Percentiles rank a stretch among this genome's conserved stretches.
These are phyloP conservation scores for Aphodius granarius DNA, from an alignment of 2,888 invertebrate species.

Conservation along the genomic window DNA sequence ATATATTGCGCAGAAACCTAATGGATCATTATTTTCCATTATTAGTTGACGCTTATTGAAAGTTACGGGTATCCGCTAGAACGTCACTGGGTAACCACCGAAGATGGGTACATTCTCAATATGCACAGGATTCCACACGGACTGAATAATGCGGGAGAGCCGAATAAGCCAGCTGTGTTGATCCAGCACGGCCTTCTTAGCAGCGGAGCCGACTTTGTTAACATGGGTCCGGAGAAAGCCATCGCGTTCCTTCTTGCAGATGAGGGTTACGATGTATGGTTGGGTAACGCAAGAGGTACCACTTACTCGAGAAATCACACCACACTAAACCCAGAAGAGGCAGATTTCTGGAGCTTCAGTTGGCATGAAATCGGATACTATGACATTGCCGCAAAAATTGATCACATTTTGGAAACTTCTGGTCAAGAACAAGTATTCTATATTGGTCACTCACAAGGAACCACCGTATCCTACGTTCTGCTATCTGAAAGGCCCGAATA, in stretches of 20 bases:
- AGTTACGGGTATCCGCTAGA: constrained; percentile 64
- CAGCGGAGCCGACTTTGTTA: constrained; percentile 73
- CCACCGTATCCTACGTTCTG: constrained; percentile 65
- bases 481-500: constrained; percentile 61
- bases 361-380: constrained; percentile 73
- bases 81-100: constrained; percentile 63
- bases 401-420: constrained; percentile 63
- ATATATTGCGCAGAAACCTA: neutral
- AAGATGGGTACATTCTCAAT: constrained; percentile 76
- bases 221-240: constrained; percentile 63
- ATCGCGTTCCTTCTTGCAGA: constrained; percentile 53
- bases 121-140: constrained; percentile 72
- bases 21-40: neutral
- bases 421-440: constrained; percentile 63
- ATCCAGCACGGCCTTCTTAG: constrained; percentile 77
- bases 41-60: constrained; percentile 15
- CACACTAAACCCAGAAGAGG: constrained; percentile 42
- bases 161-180: constrained; percentile 58
- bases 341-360: constrained; percentile 54
- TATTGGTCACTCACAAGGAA: constrained; percentile 71
- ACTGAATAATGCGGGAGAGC: constrained; percentile 17
- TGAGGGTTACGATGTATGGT: constrained; percentile 59
- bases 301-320: constrained; percentile 57
- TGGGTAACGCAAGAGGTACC: constrained; percentile 64
- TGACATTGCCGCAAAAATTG: constrained; percentile 76